Conservation (phyloP, 2,797 vertebrate genomes). For the Numenius phaeopus region DNA sequence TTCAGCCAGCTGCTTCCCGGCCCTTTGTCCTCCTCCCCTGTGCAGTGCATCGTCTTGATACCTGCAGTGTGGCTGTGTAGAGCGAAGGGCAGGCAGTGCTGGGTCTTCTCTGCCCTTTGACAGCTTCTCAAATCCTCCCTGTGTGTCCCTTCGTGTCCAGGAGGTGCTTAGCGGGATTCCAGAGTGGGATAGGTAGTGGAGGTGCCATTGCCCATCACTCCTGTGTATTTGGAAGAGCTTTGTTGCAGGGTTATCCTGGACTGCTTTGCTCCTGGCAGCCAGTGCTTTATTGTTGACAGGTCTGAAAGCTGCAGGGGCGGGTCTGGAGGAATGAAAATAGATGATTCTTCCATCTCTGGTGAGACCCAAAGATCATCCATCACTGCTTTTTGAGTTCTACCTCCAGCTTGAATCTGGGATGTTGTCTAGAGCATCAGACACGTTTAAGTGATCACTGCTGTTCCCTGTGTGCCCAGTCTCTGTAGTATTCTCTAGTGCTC, state of each 20-base stretch:
- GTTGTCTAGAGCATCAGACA: background rate
- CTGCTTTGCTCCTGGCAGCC: background rate
- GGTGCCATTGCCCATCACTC: background rate
- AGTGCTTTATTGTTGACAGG: background rate
- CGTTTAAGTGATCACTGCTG: background rate
- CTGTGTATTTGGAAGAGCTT: background rate
- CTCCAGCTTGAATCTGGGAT: background rate
- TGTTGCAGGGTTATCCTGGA: background rate
- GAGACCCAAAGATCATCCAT: background rate
- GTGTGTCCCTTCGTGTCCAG: fast-evolving
- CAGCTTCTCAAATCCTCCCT: background rate
- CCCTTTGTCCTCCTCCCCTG: background rate
- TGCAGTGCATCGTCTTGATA: fast-evolving
- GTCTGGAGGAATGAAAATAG: background rate
- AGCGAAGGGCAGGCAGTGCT: fast-evolving
- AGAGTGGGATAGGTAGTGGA: background rate
- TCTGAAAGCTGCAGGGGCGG: background rate
- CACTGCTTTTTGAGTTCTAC: background rate
- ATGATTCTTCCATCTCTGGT: background rate
- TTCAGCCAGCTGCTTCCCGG: background rate
- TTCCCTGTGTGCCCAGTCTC: background rate
- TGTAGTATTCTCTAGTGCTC: background rate
- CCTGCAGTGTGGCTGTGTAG: background rate
- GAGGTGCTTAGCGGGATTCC: background rate
- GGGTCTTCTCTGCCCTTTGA: background rate